Base-by-base conservation (phyloP, 2,888 invertebrate species). In the Agapetus fuscipes region DNA sequence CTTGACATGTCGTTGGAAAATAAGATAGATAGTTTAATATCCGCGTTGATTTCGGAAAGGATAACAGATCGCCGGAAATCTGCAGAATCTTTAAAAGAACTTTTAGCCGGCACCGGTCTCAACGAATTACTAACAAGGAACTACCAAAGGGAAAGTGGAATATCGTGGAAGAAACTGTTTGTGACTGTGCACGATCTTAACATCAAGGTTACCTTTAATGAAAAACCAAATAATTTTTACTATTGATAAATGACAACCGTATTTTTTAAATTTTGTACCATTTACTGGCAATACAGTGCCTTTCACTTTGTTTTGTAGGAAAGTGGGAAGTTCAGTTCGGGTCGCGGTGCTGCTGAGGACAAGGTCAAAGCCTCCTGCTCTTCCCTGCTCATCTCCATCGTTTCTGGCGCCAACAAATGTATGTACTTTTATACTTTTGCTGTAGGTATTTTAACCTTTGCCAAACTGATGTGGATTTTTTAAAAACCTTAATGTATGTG, bases 371-470 rank as follows among this genome's bases (percentile, higher is more conserved):
- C 61, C 25, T 52, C 66, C 35, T 60, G 61, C 51, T 52, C 60
- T 41, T 60, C 58, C 44, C 51, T 71, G 37, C 53, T 71, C 25
- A 60, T 61, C 52, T 54, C 59, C 42, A 64, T 63, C 53, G 55
- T 67, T 37, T 54, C 64, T 45, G 65, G 66, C 39, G 59, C 71
- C 17, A 71, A 64, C 50, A 66, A 64, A 59, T 66, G 68, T 68
- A 56, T 50, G 40, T 49, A 35, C 26, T 11, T n/a, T n/a, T n/a
- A n/a, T n/a, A n/a, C n/a, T n/a, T n/a, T n/a, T n/a, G n/a, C n/a
- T n/a, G n/a, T n/a, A n/a, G n/a, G n/a, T n/a, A n/a, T n/a, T n/a
- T n/a, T n/a, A n/a, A n/a, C n/a, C n/a, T n/a, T n/a, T n/a, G n/a
- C n/a, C n/a, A n/a, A n/a, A n/a, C n/a, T n/a, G n/a, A n/a, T n/a